phyloP scores from a whole-genome alignment of 2,797 vertebrate species.

The Pyrocephalus nanus region DNA sequence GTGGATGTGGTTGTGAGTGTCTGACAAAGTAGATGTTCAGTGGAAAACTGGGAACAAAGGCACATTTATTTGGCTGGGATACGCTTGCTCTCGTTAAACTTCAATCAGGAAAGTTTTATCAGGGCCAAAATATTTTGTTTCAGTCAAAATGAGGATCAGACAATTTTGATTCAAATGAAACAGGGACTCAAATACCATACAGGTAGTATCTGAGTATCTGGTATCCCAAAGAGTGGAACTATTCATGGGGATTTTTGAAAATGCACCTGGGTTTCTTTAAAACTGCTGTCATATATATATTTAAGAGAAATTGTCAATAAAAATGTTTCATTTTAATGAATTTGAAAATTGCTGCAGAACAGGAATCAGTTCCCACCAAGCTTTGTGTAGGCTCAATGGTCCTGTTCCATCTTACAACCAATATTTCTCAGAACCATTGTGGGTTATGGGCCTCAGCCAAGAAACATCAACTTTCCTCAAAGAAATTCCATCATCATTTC shows the following conservation, averaged over 20 bases:
- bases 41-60: neutral
- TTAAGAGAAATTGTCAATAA: neutral
- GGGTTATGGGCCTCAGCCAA: neutral
- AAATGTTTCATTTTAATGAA: neutral
- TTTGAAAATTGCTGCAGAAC: neutral
- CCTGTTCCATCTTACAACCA: neutral
- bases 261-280: neutral
- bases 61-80: neutral
- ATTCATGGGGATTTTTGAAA: neutral
- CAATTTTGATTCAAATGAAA: neutral
- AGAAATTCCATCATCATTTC: neutral
- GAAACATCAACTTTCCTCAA: neutral
- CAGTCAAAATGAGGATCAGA: neutral
- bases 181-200: fast-evolving
- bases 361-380: fast-evolving
- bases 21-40: neutral
- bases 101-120: neutral
- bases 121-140: neutral
- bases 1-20: neutral
- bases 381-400: neutral
- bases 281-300: fast-evolving
- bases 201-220: neutral
- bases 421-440: neutral
- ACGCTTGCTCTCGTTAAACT: neutral
- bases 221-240: fast-evolving